Evolutionary conservation across 2,113 vertebrate genomes (phyloP).

Genomic region (Notechis scutatus): DNA sequence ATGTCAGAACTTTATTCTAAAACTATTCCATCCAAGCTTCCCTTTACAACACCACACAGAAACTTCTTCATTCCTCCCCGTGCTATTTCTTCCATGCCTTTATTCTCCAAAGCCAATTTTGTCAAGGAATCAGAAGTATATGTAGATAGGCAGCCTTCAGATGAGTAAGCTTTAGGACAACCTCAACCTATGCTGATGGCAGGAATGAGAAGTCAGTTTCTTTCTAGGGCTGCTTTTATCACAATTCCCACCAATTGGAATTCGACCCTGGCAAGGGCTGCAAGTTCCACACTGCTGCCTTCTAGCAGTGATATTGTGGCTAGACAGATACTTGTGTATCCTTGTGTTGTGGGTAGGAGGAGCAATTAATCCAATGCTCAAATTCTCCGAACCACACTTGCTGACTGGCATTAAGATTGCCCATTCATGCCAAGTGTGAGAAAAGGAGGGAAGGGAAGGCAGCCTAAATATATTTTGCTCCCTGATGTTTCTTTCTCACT

Average conservation of each 20-base stretch:
- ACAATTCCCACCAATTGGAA: neutral
- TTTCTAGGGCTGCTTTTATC: neutral
- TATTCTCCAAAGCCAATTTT: neutral
- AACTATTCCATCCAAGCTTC: neutral
- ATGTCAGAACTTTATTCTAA: neutral
- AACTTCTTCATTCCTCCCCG: neutral
- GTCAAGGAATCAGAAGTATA: neutral
- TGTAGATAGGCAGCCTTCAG: neutral
- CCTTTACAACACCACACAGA: neutral
- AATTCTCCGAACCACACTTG: neutral
- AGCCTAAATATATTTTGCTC: slow-evolving; percentile 21
- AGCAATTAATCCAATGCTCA: neutral
- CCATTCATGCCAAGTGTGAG: slow-evolving; percentile 25
- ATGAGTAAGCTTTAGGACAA: neutral
- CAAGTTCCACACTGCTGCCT: neutral
- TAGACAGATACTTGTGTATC: neutral
- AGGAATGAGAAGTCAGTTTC: neutral
- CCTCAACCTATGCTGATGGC: neutral
- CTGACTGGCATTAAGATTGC: neutral
- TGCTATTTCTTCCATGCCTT: neutral
- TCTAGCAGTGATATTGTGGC: neutral
- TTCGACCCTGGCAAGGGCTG: neutral
- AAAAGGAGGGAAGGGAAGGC: slow-evolving; percentile 20
- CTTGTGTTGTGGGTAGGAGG: neutral
- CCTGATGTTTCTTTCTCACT: slow-evolving; percentile 39